A percentile compares a stretch with the other conserved stretches of the same genome.
phyloP scores from a whole-genome alignment of 2,113 vertebrate species.

The Bostrychus sinensis region DNA sequence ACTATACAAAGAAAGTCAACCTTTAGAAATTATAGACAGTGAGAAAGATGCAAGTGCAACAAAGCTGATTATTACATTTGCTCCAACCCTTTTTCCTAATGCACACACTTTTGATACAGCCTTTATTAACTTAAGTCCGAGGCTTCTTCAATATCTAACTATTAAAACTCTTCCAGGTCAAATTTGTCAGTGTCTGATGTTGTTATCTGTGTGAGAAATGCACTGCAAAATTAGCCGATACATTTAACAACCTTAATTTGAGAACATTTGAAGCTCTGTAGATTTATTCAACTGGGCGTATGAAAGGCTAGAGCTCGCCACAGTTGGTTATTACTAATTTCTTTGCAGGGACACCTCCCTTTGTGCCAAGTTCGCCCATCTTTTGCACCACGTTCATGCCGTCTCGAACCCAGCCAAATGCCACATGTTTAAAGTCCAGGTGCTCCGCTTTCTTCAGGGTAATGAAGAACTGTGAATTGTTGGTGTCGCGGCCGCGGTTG shows the following conservation, averaged over 20 bases:
- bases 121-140: neutral
- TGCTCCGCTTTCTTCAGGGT: slow-evolving; percentile 91
- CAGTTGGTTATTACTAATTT: slow-evolving; percentile 87
- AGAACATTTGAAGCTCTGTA: slow-evolving; percentile 7
- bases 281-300: neutral
- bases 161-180: slow-evolving; percentile 11
- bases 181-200: slow-evolving; percentile 6
- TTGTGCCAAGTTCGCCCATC: slow-evolving; percentile 88
- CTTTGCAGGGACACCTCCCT: slow-evolving; percentile 81
- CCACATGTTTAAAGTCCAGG: slow-evolving; percentile 95
- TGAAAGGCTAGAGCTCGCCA: slow-evolving; percentile 82
- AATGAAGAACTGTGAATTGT: slow-evolving; percentile 96
- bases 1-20: slow-evolving; percentile 63
- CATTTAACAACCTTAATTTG: neutral
- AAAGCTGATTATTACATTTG: slow-evolving; percentile 20
- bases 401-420: slow-evolving; percentile 90
- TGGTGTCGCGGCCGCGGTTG: slow-evolving; percentile 87
- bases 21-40: slow-evolving; percentile 27
- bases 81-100: slow-evolving; percentile 11
- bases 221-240: slow-evolving; percentile 26
- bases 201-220: slow-evolving; percentile 14
- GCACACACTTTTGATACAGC: neutral
- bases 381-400: slow-evolving; percentile 90
- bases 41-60: slow-evolving; percentile 48
- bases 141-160: too few relatives aligned